phyloP scores from a whole-genome alignment of 2,113 vertebrate genomes.

The Planiliza haematocheilus region DNA sequence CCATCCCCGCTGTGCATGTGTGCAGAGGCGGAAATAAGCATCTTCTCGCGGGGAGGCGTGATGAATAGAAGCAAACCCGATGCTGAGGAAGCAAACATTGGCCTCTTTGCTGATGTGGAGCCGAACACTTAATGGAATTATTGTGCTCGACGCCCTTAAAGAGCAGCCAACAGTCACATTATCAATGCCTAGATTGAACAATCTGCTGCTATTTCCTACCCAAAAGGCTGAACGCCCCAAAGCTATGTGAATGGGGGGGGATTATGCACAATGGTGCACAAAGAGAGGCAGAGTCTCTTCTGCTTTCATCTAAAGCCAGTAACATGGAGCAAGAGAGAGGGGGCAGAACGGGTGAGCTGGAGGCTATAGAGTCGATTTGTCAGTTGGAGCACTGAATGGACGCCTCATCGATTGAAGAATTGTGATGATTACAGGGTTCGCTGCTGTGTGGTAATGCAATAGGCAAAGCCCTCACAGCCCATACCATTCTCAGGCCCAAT shows the following conservation, averaged over 20 bases:
- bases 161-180: constrained; percentile 46
- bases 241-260: constrained; percentile 48
- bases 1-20: constrained; percentile 45
- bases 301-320: constrained; percentile 40
- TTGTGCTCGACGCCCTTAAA: constrained; percentile 29
- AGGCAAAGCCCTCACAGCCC: constrained; percentile 31
- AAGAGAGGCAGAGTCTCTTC: constrained; percentile 22
- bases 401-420: constrained; percentile 65
- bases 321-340: not conserved
- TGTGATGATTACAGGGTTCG: constrained; percentile 57
- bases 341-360: constrained; percentile 4
- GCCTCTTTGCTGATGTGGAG: constrained; percentile 28
- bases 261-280: constrained; percentile 27
- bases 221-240: constrained; percentile 27
- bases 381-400: constrained; percentile 51
- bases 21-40: constrained; percentile 46
- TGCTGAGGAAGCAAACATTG: constrained; percentile 34
- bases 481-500: constrained; percentile 34
- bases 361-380: constrained; percentile 59
- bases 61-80: constrained; percentile 27
- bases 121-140: constrained; percentile 53
- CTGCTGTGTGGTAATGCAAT: constrained; percentile 59
- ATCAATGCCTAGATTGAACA: constrained; percentile 51
- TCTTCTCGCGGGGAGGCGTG: constrained; percentile 21
- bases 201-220: constrained; percentile 25